Evolutionary conservation across 1,140 invertebrate genomes (phyloP).

Genomic region (Dolichoris vasculosae): DNA sequence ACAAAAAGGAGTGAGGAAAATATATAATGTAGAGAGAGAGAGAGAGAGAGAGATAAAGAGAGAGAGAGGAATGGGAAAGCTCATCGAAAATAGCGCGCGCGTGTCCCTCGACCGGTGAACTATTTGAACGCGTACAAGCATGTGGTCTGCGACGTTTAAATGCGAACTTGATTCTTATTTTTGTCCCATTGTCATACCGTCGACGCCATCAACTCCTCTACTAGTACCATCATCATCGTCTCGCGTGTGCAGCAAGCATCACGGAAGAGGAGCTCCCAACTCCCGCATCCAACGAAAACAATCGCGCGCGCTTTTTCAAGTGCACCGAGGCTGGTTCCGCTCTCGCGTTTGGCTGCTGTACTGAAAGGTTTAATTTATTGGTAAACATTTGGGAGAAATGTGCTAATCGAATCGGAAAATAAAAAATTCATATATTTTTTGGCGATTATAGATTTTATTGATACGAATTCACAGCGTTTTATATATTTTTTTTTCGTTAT

Average conservation of each 20-base stretch:
- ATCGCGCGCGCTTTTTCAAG: conserved; percentile 13
- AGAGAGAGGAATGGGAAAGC: conserved; percentile 28
- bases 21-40: conserved; percentile 1
- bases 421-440: neutral
- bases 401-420: neutral
- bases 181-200: conserved; percentile 49
- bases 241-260: neutral
- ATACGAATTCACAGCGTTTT: neutral
- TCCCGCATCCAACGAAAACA: neutral
- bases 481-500: neutral
- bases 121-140: neutral
- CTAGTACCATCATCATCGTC: neutral
- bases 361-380: conserved; percentile 15
- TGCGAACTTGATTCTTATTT: conserved; percentile 54
- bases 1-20: conserved; percentile 7
- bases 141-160: conserved; percentile 12
- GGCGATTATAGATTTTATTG: neutral
- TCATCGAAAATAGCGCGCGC: conserved; percentile 45
- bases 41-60: conserved; percentile 15
- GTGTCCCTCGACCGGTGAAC: conserved; percentile 32
- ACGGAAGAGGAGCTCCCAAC: neutral
- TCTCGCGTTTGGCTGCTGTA: neutral
- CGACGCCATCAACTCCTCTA: neutral
- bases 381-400: neutral
- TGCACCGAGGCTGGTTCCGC: neutral